A percentile compares a stretch with the other conserved stretches of the same genome.
These are phyloP conservation scores for Caenorhabditis imperialis DNA, from an alignment of 2,888 invertebrate species.

Conservation along the genomic window DNA sequence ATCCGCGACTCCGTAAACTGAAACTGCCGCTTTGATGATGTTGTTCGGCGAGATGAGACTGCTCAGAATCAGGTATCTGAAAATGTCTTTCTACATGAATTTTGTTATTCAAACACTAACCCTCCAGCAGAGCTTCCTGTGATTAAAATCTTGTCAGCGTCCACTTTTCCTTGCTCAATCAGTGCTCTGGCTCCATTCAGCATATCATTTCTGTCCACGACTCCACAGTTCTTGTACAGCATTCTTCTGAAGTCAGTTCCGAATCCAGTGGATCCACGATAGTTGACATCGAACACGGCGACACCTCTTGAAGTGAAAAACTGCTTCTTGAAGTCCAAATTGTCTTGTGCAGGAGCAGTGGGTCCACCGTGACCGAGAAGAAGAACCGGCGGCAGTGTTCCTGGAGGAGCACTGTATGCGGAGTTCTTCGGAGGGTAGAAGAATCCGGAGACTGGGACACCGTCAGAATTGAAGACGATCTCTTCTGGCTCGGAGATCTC, in stretches of 20 bases:
- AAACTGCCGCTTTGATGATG: slow-evolving; percentile 79
- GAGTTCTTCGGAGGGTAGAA: slow-evolving; percentile 79
- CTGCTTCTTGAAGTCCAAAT: slow-evolving; percentile 78
- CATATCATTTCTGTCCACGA: slow-evolving; percentile 79
- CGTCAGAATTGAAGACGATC: slow-evolving; percentile 75
- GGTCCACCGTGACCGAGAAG: slow-evolving; percentile 80
- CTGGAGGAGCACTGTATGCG: slow-evolving; percentile 73
- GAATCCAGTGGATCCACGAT: slow-evolving; percentile 80
- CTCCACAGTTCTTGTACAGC: slow-evolving; percentile 78
- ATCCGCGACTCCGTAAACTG: slow-evolving; percentile 80
- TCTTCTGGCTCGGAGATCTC: slow-evolving; percentile 78
- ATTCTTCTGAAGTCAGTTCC: slow-evolving; percentile 79
- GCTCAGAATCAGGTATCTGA: slow-evolving; percentile 66
- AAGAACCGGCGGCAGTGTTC: slow-evolving; percentile 78
- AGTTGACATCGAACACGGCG: slow-evolving; percentile 80
- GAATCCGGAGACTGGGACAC: slow-evolving; percentile 59
- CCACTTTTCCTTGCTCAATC: slow-evolving; percentile 74
- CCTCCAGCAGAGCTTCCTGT: slow-evolving; percentile 79
- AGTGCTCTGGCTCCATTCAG: slow-evolving; percentile 78
- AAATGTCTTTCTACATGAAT: background rate
- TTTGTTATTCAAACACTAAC: background rate
- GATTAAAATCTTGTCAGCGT: slow-evolving; percentile 78
- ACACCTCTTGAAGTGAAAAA: slow-evolving; percentile 77
- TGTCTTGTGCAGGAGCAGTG: slow-evolving; percentile 75
- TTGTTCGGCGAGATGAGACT: slow-evolving; percentile 66